These are phyloP conservation scores for Camelus bactrianus DNA, from an alignment of 2,113 vertebrate genomes.

Conservation along the genomic window DNA sequence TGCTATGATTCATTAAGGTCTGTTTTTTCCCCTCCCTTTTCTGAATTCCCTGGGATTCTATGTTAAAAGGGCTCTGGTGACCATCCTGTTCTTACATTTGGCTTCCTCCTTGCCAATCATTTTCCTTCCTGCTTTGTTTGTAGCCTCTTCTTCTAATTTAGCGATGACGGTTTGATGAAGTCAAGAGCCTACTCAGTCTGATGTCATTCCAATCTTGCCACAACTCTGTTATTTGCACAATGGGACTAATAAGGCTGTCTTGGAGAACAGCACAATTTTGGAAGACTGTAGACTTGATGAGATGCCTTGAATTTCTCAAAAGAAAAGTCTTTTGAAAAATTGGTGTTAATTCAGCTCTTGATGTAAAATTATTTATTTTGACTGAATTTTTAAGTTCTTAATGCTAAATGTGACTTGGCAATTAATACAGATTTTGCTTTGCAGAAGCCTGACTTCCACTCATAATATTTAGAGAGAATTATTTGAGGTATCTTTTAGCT, in stretches of 20 bases:
- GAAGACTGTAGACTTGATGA: constrained; percentile 19
- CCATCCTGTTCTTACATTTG: background rate
- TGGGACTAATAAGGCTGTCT: background rate
- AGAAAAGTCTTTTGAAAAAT: constrained; percentile 54
- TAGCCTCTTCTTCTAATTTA: background rate
- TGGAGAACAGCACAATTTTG: constrained; percentile 16
- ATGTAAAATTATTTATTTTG: constrained; percentile 61
- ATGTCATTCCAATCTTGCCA: background rate
- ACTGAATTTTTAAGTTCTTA: constrained; percentile 28
- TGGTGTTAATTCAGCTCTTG: constrained; percentile 34
- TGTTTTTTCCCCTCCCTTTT: background rate
- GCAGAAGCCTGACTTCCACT: constrained; percentile 24
- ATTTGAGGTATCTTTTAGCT: background rate
- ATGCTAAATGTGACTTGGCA: constrained; percentile 15
- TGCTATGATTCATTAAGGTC: background rate
- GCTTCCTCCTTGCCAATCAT: background rate
- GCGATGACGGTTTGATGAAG: background rate
- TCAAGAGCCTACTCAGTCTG: background rate
- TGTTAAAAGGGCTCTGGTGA: background rate
- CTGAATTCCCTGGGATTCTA: background rate
- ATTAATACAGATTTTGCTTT: constrained; percentile 34
- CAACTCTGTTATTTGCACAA: constrained; percentile 47
- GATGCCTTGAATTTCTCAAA: constrained; percentile 42
- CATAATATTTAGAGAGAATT: constrained; percentile 53
- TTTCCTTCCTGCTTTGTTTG: background rate